phyloP scores from a whole-genome alignment of 2,113 vertebrate species.

The Motacilla tschutschensis region DNA sequence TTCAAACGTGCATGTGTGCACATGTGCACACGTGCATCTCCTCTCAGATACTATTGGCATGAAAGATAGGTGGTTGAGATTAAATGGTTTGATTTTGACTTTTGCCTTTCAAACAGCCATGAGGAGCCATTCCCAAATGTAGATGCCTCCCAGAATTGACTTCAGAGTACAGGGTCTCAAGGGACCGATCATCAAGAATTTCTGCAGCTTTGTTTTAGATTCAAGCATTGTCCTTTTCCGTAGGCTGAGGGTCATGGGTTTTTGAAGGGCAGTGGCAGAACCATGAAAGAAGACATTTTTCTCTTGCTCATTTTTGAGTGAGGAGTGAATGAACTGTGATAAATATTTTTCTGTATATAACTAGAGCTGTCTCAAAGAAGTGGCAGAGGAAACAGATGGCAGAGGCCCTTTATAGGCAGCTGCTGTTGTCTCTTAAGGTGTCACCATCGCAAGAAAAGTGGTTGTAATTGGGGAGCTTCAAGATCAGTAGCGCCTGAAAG shows the following conservation, averaged over 20 bases:
- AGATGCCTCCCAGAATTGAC: background rate
- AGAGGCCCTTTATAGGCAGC: slow-evolving; percentile 54
- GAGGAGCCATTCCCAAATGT: background rate
- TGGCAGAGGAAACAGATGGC: slow-evolving; percentile 55
- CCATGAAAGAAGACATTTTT: slow-evolving; percentile 29
- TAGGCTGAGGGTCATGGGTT: slow-evolving; percentile 9
- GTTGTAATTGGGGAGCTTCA: slow-evolving; percentile 47
- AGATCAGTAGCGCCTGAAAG: slow-evolving; percentile 22
- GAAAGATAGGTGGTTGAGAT: background rate
- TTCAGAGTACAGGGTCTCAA: slow-evolving; percentile 4
- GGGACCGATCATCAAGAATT: slow-evolving; percentile 5
- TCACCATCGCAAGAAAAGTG: slow-evolving; percentile 45
- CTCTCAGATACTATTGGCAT: background rate
- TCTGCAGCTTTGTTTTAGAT: slow-evolving; percentile 34
- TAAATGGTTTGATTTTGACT: background rate
- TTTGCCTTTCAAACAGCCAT: slow-evolving; percentile 3
- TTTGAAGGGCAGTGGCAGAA: slow-evolving; percentile 42
- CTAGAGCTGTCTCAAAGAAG: slow-evolving; percentile 43
- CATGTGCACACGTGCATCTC: fast-evolving
- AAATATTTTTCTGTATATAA: slow-evolving; percentile 55
- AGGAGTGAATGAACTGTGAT: slow-evolving; percentile 53
- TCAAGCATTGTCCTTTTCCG: slow-evolving; percentile 21
- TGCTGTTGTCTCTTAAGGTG: slow-evolving; percentile 62
- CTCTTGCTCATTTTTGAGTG: slow-evolving; percentile 43
- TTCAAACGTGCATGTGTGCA: too few relatives aligned